Evolutionary conservation across 2,888 invertebrate species (phyloP).

Genomic region (Nebria salina): DNA sequence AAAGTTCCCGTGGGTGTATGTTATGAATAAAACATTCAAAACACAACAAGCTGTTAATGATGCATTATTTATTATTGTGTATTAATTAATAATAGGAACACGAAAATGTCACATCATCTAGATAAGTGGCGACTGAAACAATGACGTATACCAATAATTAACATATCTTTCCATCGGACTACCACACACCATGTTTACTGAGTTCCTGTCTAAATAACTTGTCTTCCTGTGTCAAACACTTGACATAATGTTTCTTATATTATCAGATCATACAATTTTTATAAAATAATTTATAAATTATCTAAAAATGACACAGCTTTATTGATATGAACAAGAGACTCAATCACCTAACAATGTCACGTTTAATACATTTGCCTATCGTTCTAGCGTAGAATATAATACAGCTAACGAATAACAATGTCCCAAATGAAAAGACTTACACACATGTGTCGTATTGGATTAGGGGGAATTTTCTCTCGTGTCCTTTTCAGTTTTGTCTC

Average conservation of each 20-base stretch:
- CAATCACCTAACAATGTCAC: conserved; percentile 38
- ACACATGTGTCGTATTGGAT: neutral
- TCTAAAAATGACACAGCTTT: conserved; percentile 17
- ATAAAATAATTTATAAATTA: too few species aligned
- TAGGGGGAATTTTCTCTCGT: conserved; percentile 2
- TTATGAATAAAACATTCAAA: neutral
- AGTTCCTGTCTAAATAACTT: too few species aligned
- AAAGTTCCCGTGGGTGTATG: neutral
- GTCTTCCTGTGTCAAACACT: too few species aligned
- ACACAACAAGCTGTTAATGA: conserved; percentile 24
- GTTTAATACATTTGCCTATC: conserved; percentile 41
- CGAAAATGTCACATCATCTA: conserved; percentile 42
- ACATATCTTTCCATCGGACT: too few species aligned
- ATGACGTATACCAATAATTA: too few species aligned
- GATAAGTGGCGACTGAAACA: conserved; percentile 22
- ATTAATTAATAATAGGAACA: conserved; percentile 39
- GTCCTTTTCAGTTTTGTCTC: neutral
- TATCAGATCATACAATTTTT: too few species aligned
- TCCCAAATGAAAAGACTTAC: conserved; percentile 30
- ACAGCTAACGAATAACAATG: conserved; percentile 38
- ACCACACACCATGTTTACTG: too few species aligned
- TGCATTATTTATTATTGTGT: conserved; percentile 43
- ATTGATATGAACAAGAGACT: neutral
- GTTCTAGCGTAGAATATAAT: too few species aligned
- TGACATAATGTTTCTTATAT: too few species aligned